Percentiles rank a stretch among this genome's conserved stretches.
phyloP scores from a whole-genome alignment of 2,797 vertebrate genomes.

The Xerus rutilus region DNA sequence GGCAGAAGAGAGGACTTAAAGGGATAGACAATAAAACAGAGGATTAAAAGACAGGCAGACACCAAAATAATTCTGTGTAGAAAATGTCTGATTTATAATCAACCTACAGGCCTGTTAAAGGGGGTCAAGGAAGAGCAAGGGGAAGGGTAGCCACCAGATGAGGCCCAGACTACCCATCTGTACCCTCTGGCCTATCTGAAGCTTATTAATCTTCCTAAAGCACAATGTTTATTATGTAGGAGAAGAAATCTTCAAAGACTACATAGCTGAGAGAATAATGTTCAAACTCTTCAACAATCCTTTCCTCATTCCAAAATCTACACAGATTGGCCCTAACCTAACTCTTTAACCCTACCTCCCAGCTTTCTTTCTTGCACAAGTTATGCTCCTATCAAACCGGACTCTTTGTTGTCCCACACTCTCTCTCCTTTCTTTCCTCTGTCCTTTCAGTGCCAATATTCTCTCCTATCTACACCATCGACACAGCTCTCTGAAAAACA shows the following conservation, averaged over 20 bases:
- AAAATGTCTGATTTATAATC: background rate
- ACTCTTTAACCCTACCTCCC: background rate
- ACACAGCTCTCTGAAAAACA: background rate
- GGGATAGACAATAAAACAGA: background rate
- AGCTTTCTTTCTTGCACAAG: background rate
- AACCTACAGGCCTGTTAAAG: background rate
- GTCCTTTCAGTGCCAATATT: background rate
- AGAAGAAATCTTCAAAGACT: background rate
- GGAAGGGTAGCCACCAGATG: background rate
- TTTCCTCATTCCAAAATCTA: slow-evolving; percentile 29
- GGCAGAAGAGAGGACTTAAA: background rate
- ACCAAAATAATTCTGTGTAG: background rate
- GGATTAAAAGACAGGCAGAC: slow-evolving; percentile 1
- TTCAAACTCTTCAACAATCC: background rate
- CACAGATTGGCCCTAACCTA: background rate
- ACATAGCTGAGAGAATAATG: background rate
- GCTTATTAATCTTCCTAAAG: background rate
- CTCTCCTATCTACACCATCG: background rate
- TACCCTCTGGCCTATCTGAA: background rate
- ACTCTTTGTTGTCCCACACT: background rate
- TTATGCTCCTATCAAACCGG: background rate
- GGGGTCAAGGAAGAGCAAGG: background rate
- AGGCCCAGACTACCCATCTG: background rate
- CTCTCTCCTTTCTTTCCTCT: background rate
- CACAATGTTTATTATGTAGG: background rate